Evolutionary conservation across 1,140 invertebrate genomes (phyloP), one percentile per base, ranked within the genome.

Genomic region (Dendrolimus kikuchii): DNA sequence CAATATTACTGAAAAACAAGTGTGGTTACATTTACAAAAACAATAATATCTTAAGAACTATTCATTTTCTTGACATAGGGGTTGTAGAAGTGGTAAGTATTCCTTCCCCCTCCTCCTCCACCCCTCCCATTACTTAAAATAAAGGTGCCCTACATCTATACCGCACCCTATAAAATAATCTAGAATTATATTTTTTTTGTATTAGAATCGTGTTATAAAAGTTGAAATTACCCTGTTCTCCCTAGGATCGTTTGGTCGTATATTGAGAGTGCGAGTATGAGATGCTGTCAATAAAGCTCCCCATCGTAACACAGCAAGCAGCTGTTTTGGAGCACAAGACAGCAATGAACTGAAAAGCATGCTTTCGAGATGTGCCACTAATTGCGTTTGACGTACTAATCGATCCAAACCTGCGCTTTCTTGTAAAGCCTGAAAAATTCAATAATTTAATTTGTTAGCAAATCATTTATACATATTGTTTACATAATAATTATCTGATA

Each of bases 401-500:
- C 94, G 88, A 69, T 95, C 93, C 9, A 95, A 74, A 2, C 93
- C 93, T 0, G 94, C 94, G 58, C 93, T 94, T 69, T 93, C 92
- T 83, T 94, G 93, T 55, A 96, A 81, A n/a, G 94, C 94, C 83
- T 93, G 89, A 5, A 68, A 66, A 46, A 10, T 54, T 53, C 45
- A 46, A 47, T 7, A 23, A 23, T 23, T 23, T 23, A 1, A 23
- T 23, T 3, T 23, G 23, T 23, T 23, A 23, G 23, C 23, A 23
- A 2, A 3, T 23, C 1, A 23, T 23, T 23, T 23, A 23, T 23
- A 23, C 23, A 1, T 1, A 23, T 23, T 23, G 23, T 23, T 23
- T 23, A 23, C 23, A 3, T 23, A 23, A 23, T 23, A 23, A 23
- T 23, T 23, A 23, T 23, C 23, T 23, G 1, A 23, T 23, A 23